Conservation (phyloP, 1,140 invertebrate species). For the Tetramorium simillimum region DNA sequence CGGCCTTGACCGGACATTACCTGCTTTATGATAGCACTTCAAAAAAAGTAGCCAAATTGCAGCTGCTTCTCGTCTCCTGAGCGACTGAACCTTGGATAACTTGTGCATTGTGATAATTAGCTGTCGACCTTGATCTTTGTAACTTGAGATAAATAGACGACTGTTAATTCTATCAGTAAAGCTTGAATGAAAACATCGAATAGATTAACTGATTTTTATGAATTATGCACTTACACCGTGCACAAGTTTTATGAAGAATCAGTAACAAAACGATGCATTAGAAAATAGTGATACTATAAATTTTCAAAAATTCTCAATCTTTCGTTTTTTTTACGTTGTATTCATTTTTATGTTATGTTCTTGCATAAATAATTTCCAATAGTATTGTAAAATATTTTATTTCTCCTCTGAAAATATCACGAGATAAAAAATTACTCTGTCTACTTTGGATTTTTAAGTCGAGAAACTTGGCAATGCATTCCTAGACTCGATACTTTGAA, state of each 20-base stretch:
- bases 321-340: not conserved
- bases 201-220: not conserved
- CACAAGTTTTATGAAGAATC: not conserved
- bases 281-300: not conserved
- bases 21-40: slow-evolving; percentile 7
- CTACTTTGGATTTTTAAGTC: not conserved
- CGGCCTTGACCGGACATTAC: slow-evolving; percentile 21
- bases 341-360: not conserved
- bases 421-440: not conserved
- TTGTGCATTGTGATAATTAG: not conserved
- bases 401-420: not conserved
- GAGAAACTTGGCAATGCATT: not conserved
- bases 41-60: slow-evolving; percentile 18
- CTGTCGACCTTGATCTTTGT: not conserved
- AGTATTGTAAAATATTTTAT: not conserved
- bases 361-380: not conserved
- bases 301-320: not conserved
- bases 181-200: not conserved
- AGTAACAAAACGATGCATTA: not conserved
- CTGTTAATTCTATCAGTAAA: not conserved
- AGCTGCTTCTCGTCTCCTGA: not conserved
- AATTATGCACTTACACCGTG: not conserved
- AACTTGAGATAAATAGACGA: not conserved
- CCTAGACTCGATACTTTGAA: not conserved
- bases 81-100: not conserved